Evolutionary conservation across 2,113 vertebrate species (phyloP).

Genomic region (Pseudopipra pipra): DNA sequence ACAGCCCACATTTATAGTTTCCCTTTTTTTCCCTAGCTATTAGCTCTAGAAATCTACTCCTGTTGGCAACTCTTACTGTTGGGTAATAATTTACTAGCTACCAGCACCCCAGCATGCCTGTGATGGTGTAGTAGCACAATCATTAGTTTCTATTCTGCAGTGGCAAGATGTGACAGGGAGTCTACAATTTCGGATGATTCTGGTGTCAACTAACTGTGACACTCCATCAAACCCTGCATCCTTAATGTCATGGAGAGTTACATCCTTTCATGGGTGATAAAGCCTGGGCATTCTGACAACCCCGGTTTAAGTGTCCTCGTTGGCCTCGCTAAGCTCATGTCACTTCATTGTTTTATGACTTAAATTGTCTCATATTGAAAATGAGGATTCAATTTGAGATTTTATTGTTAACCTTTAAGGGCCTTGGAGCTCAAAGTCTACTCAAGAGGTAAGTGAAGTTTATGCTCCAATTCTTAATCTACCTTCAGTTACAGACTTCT

Average conservation of each 20-base stretch:
- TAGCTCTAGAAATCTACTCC: constrained; percentile 48
- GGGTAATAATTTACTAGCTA: constrained; percentile 62
- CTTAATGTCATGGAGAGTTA: constrained; percentile 79
- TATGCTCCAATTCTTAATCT: constrained; percentile 74
- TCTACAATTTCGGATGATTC: constrained; percentile 74
- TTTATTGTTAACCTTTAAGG: constrained; percentile 82
- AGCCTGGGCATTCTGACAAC: constrained; percentile 73
- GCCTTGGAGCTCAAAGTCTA: constrained; percentile 74
- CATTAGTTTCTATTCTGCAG: constrained; percentile 71
- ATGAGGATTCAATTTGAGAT: constrained; percentile 77
- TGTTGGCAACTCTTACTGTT: constrained; percentile 16
- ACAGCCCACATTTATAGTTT: background rate
- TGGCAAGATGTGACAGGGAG: constrained; percentile 75
- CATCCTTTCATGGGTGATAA: constrained; percentile 78
- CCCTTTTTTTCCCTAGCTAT: background rate
- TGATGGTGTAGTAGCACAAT: constrained; percentile 61
- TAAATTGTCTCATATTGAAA: constrained; percentile 76
- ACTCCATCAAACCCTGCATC: constrained; percentile 78
- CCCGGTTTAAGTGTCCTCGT: constrained; percentile 71
- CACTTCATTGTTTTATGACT: constrained; percentile 79
- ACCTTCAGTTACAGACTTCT: constrained; percentile 68
- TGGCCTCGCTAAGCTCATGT: constrained; percentile 77
- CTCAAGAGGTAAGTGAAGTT: constrained; percentile 71
- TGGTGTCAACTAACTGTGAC: constrained; percentile 81
- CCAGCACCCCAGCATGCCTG: constrained; percentile 54